A percentile compares a stretch with the other conserved stretches of the same genome.
phyloP scores from a whole-genome alignment of 2,113 vertebrate genomes.

The Loxodonta africana region DNA sequence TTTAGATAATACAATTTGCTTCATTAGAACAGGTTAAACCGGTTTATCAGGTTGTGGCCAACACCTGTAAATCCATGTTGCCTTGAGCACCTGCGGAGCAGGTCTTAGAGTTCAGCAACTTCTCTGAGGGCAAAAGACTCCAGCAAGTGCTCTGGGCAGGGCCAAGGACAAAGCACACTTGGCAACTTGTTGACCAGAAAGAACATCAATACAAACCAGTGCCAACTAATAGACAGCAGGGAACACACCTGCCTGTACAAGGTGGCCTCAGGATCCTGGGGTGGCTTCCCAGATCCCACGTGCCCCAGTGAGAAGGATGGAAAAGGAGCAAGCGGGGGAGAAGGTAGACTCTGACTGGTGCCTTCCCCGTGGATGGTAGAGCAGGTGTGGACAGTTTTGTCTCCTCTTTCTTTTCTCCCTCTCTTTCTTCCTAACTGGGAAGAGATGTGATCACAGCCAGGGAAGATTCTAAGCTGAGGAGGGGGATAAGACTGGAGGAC shows the following conservation, averaged over 20 bases:
- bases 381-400: not conserved
- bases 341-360: not conserved
- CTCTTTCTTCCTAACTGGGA: not conserved
- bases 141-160: not conserved
- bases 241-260: no score
- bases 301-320: not conserved
- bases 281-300: not conserved
- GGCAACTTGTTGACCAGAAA: not conserved
- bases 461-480: not conserved
- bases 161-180: not conserved
- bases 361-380: not conserved
- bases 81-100: slow-evolving; percentile 5
- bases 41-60: slow-evolving; percentile 60
- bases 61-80: not conserved
- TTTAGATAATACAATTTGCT: not conserved
- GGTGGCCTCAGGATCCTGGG: not conserved
- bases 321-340: not conserved
- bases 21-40: slow-evolving; percentile 75
- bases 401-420: not conserved
- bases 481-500: not conserved
- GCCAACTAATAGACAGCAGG: not conserved
- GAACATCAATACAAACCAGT: not conserved
- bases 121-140: not conserved
- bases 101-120: not conserved
- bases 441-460: not conserved